Base-by-base conservation (phyloP, 2,888 invertebrate species). In the Labia minor region DNA sequence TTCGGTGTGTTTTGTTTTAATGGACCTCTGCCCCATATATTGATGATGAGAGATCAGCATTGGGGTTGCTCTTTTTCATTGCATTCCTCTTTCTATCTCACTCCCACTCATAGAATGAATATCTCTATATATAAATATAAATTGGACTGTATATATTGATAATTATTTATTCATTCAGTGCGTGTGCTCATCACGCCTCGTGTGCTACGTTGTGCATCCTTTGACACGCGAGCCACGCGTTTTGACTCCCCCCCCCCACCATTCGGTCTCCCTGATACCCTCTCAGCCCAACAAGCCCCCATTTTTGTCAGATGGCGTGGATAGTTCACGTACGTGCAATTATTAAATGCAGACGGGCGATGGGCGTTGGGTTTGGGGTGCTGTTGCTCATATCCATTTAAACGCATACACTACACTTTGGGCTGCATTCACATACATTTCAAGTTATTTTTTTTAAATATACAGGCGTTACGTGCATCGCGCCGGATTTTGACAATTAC, bases 91-190 rank as follows among this genome's bases (percentile, higher is more conserved):
- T 3, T 49, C 4, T 49, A 11, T 49, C 33, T 33, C 33, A 8
- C 33, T 33, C 33, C 11, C 33, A 8, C 33, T 33, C 33, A 26
- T 26, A 26, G 26, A n/a, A 26, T 26, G 26, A 6, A 26, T 26
- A 26, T 49, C 8, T 49, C 4, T 49, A 16, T 49, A 11, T 14
- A 49, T 49, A 49, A 8, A 3, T 49, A 49, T 49, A 49, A 49
- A 49, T 49, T 49, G 14, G 4, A 49, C 49, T 49, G 49, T 49
- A 16, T 49, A 49, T 49, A 49, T 49, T 49, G 49, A 49, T 49
- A 49, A 49, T 49, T 49, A 49, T 49, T 49, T 49, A 49, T 49
- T 49, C 49, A 49, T 49, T 49, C 49, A 49, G n/a, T 49, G 49
- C 49, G n/a, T 49, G 49, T 49, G n/a, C 49, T 49, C 49, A 49